Conservation (phyloP, 2,888 invertebrate species). For the Papilio demoleus region DNA sequence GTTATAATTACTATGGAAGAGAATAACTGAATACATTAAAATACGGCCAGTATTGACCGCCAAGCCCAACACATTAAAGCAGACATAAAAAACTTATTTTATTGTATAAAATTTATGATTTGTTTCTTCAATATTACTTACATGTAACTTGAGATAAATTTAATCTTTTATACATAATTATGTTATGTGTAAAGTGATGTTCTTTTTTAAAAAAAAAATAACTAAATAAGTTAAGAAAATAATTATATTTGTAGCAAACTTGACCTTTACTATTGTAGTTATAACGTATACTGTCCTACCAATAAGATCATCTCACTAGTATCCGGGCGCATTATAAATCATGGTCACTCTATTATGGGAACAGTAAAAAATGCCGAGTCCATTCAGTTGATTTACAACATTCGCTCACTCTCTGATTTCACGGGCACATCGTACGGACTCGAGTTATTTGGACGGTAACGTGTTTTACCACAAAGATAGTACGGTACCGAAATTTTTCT, state of each 20-base stretch:
- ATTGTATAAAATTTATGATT: neutral
- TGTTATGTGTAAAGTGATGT: no score
- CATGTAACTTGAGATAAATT: no score
- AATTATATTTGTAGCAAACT: no score
- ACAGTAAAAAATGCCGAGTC: conserved; percentile 60
- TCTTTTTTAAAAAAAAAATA: no score
- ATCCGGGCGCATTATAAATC: conserved; percentile 35
- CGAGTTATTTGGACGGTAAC: conserved; percentile 40
- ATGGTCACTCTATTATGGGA: conserved; percentile 51
- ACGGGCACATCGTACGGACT: conserved; percentile 52
- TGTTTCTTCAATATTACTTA: neutral
- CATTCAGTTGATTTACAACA: conserved; percentile 63
- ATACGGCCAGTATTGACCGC: neutral
- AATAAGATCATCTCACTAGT: no score
- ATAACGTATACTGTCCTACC: no score
- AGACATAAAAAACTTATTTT: neutral
- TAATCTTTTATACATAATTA: no score
- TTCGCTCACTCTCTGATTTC: conserved; percentile 61
- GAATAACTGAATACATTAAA: neutral
- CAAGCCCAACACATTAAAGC: neutral
- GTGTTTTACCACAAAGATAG: conserved; percentile 8
- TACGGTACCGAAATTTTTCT: neutral
- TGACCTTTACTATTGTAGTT: no score
- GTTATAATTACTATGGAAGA: conserved; percentile 13
- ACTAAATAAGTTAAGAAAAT: no score